Evolutionary conservation across 2,797 vertebrate species (phyloP).

Genomic region (Acanthornis magna): DNA sequence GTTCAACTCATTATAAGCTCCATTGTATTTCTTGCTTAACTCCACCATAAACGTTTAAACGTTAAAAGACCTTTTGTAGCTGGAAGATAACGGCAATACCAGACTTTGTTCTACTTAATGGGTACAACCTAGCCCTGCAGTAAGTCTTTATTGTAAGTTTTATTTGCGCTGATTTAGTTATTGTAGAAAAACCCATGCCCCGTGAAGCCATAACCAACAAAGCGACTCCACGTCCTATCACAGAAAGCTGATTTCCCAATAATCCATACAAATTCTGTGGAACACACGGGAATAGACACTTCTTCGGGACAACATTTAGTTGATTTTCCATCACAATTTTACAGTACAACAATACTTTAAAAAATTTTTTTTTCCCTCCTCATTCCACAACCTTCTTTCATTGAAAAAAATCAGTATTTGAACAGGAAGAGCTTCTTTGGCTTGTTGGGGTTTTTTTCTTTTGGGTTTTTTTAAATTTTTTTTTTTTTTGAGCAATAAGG

Average conservation of each 20-base stretch:
- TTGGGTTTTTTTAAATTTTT: too few species aligned
- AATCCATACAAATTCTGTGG: not conserved
- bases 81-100: not conserved
- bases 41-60: not conserved
- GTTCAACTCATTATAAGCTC: not conserved
- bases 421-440: not conserved
- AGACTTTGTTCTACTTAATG: not conserved
- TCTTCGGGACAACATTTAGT: not conserved
- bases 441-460: not conserved
- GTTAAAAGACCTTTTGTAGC: not conserved
- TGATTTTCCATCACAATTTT: not conserved
- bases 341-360: not conserved
- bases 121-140: not conserved
- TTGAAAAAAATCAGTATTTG: not conserved
- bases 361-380: not conserved
- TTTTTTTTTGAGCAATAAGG: not conserved
- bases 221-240: rapidly evolving
- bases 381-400: not conserved
- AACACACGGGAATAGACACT: rapidly evolving
- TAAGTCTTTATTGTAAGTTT: not conserved
- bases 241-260: not conserved
- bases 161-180: not conserved
- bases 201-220: not conserved
- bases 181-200: not conserved
- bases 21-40: not conserved